These are phyloP conservation scores for Oryzias celebensis DNA, from an alignment of 2,113 vertebrate species.

Conservation along the genomic window DNA sequence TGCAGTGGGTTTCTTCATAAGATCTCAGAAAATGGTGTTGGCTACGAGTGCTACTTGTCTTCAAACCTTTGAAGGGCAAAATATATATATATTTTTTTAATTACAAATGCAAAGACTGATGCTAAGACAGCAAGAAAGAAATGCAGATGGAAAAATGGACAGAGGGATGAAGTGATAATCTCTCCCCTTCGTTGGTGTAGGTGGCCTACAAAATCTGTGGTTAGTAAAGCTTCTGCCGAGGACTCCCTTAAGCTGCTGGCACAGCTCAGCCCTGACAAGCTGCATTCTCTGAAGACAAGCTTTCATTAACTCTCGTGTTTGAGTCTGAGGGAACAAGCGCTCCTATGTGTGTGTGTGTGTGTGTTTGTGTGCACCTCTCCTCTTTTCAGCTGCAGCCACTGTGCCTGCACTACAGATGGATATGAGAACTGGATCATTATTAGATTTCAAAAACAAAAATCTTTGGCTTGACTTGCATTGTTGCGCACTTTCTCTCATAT, in stretches of 20 bases:
- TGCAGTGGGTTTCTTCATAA: too few species aligned
- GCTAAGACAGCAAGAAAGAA: conserved; percentile 12
- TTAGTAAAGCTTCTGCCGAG: conserved; percentile 64
- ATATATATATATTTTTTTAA: neutral
- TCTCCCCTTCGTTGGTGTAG: conserved; percentile 44
- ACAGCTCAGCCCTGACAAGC: conserved; percentile 68
- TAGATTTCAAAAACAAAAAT: conserved; percentile 6
- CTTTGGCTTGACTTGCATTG: neutral
- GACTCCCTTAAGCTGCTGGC: conserved; percentile 68
- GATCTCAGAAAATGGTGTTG: too few species aligned
- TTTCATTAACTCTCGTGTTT: conserved; percentile 74
- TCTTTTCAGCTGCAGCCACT: conserved; percentile 58
- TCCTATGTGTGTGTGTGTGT: conserved; percentile 30
- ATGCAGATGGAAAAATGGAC: conserved; percentile 11
- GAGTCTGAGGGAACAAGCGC: conserved; percentile 23
- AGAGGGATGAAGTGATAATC: conserved; percentile 60
- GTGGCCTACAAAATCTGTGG: conserved; percentile 69
- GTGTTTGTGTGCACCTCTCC: conserved; percentile 22
- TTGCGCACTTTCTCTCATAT: too few species aligned
- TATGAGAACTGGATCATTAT: conserved; percentile 5
- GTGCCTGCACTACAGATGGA: conserved; percentile 60
- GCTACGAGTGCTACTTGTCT: neutral
- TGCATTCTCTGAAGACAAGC: conserved; percentile 78
- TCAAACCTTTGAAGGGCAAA: conserved; percentile 2
- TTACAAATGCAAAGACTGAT: neutral